Conservation (phyloP, 2,113 vertebrate genomes). For the Geothlypis trichas region DNA sequence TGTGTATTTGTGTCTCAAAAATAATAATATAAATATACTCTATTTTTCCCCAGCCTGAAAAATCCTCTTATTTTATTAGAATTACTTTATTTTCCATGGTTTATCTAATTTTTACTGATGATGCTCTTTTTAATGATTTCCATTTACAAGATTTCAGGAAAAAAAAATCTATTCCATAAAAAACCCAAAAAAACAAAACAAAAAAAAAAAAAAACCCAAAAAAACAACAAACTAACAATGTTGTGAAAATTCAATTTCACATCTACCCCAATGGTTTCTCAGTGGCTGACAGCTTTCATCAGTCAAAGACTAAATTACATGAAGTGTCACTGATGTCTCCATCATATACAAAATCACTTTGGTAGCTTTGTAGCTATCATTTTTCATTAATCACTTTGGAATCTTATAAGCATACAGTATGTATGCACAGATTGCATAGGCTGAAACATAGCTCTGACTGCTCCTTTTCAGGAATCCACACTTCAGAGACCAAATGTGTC, state of each 20-base stretch:
- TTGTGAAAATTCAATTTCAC: conserved; percentile 30
- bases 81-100: background rate
- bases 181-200: background rate
- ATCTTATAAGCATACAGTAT: background rate
- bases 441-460: background rate
- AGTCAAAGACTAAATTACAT: conserved; percentile 18
- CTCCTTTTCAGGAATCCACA: background rate
- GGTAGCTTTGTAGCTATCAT: background rate
- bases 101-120: background rate
- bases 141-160: background rate
- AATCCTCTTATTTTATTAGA: background rate
- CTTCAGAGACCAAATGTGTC: background rate
- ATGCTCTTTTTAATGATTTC: background rate
- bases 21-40: background rate
- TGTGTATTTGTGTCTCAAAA: background rate
- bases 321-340: conserved; percentile 30
- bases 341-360: conserved; percentile 37
- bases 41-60: background rate
- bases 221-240: background rate
- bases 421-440: background rate
- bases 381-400: conserved; percentile 27
- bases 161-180: background rate
- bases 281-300: conserved; percentile 23
- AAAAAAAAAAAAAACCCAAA: too few relatives aligned
- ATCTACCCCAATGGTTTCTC: background rate